Conservation (phyloP, 2,888 invertebrate genomes). For the Autographa pulchrina region DNA sequence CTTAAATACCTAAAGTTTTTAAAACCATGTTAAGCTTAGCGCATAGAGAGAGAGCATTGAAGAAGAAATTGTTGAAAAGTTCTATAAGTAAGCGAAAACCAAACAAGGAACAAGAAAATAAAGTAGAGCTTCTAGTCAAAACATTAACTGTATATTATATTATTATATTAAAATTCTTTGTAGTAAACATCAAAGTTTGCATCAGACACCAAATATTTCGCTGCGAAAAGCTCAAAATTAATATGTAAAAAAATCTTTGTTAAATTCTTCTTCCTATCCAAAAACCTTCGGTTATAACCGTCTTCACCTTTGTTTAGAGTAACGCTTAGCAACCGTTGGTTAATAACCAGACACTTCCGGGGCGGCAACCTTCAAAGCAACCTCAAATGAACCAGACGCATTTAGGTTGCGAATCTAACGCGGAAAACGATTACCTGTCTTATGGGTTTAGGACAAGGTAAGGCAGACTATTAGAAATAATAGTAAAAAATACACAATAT, state of each 20-base stretch:
- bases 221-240: not conserved
- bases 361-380: conserved; percentile 43
- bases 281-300: conserved; percentile 27
- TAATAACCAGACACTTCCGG: conserved; percentile 38
- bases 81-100: no score
- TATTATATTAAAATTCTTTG: no score
- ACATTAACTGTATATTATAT: no score
- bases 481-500: no score
- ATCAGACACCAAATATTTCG: not conserved
- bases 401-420: conserved; percentile 34
- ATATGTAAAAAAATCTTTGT: not conserved
- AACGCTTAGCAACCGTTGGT: conserved; percentile 35
- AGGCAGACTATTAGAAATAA: not conserved
- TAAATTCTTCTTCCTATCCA: conserved; percentile 13
- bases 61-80: no score
- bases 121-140: no score
- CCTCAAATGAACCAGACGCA: conserved; percentile 42
- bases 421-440: conserved; percentile 43
- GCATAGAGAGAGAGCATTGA: no score
- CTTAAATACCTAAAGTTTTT: no score
- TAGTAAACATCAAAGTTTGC: not conserved
- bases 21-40: no score
- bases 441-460: conserved; percentile 16
- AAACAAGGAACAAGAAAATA: no score
- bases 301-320: conserved; percentile 45